These are phyloP conservation scores for Melanotaenia trifasciata DNA, from an alignment of 2,797 vertebrate genomes.

Conservation along the genomic window DNA sequence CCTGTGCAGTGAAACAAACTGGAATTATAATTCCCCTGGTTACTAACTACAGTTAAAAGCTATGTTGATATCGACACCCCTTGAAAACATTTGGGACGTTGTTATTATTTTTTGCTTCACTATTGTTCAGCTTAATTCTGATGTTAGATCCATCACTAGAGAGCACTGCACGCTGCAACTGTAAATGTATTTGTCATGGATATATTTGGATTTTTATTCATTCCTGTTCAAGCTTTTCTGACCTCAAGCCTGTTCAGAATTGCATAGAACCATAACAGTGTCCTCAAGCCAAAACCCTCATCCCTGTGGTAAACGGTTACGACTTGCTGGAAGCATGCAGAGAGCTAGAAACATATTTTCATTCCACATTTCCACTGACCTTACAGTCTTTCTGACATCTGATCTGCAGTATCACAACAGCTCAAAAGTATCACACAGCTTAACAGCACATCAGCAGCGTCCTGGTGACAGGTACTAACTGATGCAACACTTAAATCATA, in stretches of 20 bases:
- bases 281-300: constrained; percentile 36
- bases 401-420: constrained; percentile 12
- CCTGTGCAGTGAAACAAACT: constrained; percentile 51
- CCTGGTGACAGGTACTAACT: constrained; percentile 12
- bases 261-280: constrained; percentile 30
- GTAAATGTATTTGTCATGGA: constrained; percentile 31
- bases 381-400: constrained; percentile 26
- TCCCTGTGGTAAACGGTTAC: constrained; percentile 44
- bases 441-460: constrained; percentile 16
- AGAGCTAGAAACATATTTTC: constrained; percentile 23
- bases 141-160: constrained; percentile 61
- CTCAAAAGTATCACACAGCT: background rate
- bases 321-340: constrained; percentile 24
- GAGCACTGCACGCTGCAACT: constrained; percentile 30
- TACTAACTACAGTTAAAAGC: constrained; percentile 33
- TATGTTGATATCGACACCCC: constrained; percentile 32
- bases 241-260: constrained; percentile 31
- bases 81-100: constrained; percentile 40
- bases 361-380: constrained; percentile 28
- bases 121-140: constrained; percentile 49
- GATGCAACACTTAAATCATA: constrained; percentile 41
- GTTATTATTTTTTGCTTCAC: constrained; percentile 49
- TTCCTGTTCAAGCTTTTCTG: constrained; percentile 35
- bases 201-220: constrained; percentile 39
- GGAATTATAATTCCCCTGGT: constrained; percentile 51